These are phyloP conservation scores for Liasis olivaceus DNA, from an alignment of 2,797 vertebrate genomes.

Conservation along the genomic window DNA sequence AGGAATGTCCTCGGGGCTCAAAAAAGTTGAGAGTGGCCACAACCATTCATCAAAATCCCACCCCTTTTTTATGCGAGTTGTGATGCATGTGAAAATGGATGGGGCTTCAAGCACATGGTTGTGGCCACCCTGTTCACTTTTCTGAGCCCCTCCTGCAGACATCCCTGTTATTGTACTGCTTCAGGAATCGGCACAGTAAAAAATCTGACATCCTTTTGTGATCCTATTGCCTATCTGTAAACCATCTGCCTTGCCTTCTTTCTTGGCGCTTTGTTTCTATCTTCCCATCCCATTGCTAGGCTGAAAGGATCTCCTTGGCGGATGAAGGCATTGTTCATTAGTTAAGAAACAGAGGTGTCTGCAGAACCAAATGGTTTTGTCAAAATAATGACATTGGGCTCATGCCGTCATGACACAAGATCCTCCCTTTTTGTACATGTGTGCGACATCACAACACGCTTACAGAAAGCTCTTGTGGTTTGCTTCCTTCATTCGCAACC, in stretches of 20 bases:
- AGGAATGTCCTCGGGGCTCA: neutral
- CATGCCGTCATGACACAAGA: neutral
- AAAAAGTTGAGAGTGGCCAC: neutral
- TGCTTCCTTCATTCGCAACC: neutral
- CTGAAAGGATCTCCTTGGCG: neutral
- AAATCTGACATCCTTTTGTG: neutral
- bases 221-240: neutral
- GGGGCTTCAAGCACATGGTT: neutral
- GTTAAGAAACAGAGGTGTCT: neutral
- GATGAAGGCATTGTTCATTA: neutral
- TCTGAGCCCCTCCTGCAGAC: neutral
- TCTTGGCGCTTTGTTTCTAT: neutral
- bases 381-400: neutral
- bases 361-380: neutral
- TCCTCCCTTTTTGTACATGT: neutral
- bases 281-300: neutral
- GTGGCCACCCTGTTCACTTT: neutral
- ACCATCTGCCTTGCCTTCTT: neutral
- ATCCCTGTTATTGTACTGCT: neutral
- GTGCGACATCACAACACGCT: neutral
- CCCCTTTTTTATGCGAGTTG: neutral
- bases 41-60: neutral
- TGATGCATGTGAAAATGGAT: neutral
- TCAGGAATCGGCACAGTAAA: neutral
- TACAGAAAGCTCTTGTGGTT: neutral